Evolutionary conservation across 2,113 vertebrate genomes (phyloP).

Genomic region (Hydropotes inermis): DNA sequence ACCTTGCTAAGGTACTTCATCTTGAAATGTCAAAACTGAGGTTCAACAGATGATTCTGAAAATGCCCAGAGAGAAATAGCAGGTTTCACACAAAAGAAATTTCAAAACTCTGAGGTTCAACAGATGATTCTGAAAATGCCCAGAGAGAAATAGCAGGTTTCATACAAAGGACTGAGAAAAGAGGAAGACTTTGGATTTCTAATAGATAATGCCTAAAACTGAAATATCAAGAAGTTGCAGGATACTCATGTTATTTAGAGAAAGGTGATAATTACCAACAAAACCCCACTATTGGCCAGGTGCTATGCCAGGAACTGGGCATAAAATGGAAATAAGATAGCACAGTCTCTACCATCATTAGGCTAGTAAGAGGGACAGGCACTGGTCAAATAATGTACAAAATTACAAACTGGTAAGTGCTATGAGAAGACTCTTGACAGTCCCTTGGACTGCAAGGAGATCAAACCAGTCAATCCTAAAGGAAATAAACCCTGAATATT

Average conservation of each 20-base stretch:
- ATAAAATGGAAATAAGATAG: not conserved
- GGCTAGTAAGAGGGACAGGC: not conserved
- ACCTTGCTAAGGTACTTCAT: not conserved
- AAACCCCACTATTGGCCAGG: not conserved
- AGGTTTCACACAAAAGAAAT: not conserved
- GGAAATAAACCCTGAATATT: not conserved
- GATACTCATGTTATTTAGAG: not conserved
- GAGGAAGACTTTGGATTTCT: not conserved
- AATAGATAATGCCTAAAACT: not conserved
- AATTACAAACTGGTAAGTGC: not conserved
- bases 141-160: not conserved
- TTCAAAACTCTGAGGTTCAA: not conserved
- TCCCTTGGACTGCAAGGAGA: not conserved
- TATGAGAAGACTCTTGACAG: not conserved
- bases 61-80: not conserved
- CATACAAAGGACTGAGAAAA: not conserved
- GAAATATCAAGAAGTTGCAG: not conserved
- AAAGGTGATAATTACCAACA: not conserved
- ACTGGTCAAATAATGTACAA: rapidly evolving
- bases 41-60: not conserved
- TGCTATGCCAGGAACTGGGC: not conserved
- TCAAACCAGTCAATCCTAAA: not conserved
- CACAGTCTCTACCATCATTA: not conserved
- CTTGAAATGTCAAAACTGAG: not conserved
- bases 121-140: not conserved